A percentile compares a stretch with the other conserved stretches of the same genome.
Evolutionary conservation across 2,888 invertebrate genomes (phyloP).

Genomic region (Melinaea menophilus): DNA sequence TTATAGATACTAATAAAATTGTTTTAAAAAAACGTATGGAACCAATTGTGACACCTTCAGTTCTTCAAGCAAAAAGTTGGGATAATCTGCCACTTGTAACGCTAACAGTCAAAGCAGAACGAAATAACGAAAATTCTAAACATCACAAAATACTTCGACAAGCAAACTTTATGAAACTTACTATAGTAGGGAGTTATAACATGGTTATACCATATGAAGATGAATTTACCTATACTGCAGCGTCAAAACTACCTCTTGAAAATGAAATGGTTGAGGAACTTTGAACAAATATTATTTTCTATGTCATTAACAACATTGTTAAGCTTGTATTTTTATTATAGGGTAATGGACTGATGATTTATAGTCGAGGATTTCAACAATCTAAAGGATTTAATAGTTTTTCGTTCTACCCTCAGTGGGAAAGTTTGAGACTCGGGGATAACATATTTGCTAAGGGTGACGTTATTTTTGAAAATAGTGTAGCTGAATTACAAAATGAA

Average conservation of each 20-base stretch:
- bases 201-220: conserved; percentile 46
- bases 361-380: conserved; percentile 41
- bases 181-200: conserved; percentile 58
- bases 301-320: not conserved
- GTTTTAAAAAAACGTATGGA: conserved; percentile 55
- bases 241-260: conserved; percentile 47
- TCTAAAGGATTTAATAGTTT: conserved; percentile 42
- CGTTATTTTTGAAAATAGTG: conserved; percentile 42
- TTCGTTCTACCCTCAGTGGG: conserved; percentile 60
- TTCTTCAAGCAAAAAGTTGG: conserved; percentile 56
- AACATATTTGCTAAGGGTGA: conserved; percentile 47
- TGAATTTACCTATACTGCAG: conserved; percentile 47
- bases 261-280: conserved; percentile 45
- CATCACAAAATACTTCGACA: conserved; percentile 50
- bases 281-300: not conserved
- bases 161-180: conserved; percentile 57
- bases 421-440: conserved; percentile 46
- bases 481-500: conserved; percentile 48
- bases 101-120: conserved; percentile 44
- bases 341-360: conserved; percentile 44
- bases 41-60: conserved; percentile 44
- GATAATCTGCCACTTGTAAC: conserved; percentile 59
- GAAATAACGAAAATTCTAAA: conserved; percentile 42
- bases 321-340: conserved; percentile 32
- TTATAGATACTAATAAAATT: conserved; percentile 49